Evolutionary conservation across 1,140 invertebrate species (phyloP).

Genomic region (Melanaphis sacchari): DNA sequence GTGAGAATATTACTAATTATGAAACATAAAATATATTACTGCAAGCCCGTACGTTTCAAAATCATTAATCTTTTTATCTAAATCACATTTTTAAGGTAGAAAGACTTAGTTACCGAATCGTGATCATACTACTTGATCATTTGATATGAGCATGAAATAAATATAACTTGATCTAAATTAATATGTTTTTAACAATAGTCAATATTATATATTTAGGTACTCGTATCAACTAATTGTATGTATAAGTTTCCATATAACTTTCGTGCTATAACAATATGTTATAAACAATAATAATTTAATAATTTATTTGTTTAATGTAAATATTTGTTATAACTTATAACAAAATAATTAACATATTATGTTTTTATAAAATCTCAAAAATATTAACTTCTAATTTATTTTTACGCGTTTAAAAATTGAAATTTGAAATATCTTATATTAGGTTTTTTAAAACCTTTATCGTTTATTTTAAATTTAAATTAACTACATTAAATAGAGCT

Average conservation of each 20-base stretch:
- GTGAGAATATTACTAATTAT: not conserved
- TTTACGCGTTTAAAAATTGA: not conserved
- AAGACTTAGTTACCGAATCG: not conserved
- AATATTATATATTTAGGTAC: not conserved
- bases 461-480: no score
- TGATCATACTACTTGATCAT: not conserved
- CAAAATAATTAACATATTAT: no score
- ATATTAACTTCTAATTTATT: not conserved
- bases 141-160: not conserved
- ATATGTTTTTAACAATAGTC: not conserved
- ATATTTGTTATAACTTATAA: not conserved
- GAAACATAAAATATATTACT: not conserved
- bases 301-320: not conserved
- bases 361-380: not conserved
- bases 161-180: not conserved
- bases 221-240: not conserved
- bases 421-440: not conserved
- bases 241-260: not conserved
- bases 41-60: not conserved
- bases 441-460: no score
- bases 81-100: not conserved
- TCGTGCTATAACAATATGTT: not conserved
- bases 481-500: not conserved
- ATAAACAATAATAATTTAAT: not conserved
- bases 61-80: constrained; percentile 10